Evolutionary conservation across 2,797 vertebrate genomes (phyloP), one percentile per base, ranked within the genome.

Genomic region (Rhinophrynus dorsalis): DNA sequence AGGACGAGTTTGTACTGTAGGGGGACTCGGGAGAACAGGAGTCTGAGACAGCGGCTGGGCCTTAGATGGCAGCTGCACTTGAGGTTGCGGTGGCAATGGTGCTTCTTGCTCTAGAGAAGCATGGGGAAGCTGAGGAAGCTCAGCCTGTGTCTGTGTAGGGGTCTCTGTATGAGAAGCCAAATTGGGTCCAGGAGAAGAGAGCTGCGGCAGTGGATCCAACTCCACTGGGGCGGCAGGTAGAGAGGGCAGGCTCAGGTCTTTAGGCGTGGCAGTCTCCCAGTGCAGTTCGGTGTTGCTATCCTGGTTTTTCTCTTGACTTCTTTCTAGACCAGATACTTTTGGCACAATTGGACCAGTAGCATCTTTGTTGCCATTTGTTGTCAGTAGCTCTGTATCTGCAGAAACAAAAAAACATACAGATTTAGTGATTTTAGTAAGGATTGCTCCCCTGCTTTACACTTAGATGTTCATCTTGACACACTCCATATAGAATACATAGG

Each of bases 271-370:
- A 5, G 90, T 75, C 74, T 88, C 90, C 59, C 91, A 88, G 42
- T 84, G 15, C 1, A 84, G 85, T 60, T 95, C 94, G 81, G 89
- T 91, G 80, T 88, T 90, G 80, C 88, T 89, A 81, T 98, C 95
- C 86, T 94, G 92, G 85, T 94, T 98, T 85, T 92, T 94, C 88
- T 98, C 96, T 86, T 97, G 96, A 76, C 96, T 98, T 78, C 96
- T 90, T 86, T 98, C 96, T 97, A 98, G 86, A 86, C 96, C 96
- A 73, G 96, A 98, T 82, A 98, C 94, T 90, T 96, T 94, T 60
- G 92, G 90, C 84, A 92, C 85, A 80, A 89, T 92, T 7, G 90
- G 90, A 81, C 92, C 91, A 68, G 84, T 82, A 74, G 91, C 90
- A 88, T 94, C 93, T 86, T 92, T 92, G 90, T 89, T 88, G 83